phyloP scores from a whole-genome alignment of 2,797 vertebrate genomes.

The Coregonus suidteri region DNA sequence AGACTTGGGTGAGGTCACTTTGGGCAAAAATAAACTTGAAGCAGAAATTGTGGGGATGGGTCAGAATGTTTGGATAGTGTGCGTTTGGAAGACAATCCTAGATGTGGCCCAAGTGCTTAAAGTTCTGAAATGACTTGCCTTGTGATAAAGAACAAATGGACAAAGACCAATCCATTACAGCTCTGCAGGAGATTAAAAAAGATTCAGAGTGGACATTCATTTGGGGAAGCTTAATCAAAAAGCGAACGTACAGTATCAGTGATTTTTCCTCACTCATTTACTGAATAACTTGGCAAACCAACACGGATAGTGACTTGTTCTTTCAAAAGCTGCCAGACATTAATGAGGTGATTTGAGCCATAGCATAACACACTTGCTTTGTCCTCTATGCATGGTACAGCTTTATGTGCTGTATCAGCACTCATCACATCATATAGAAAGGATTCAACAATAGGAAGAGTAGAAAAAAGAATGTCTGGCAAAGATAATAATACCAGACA shows the following conservation, averaged over 20 bases:
- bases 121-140: neutral
- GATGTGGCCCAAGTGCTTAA: neutral
- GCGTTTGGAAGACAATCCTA: neutral
- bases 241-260: neutral
- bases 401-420: neutral
- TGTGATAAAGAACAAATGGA: neutral
- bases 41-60: conserved; percentile 1
- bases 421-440: neutral
- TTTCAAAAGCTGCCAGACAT: conserved; percentile 12
- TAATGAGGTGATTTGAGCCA: conserved; percentile 7
- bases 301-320: neutral
- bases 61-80: neutral
- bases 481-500: too few species aligned
- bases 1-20: conserved; percentile 1
- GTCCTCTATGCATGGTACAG: neutral
- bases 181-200: neutral
- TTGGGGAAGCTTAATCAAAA: too few species aligned
- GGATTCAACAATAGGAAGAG: neutral
- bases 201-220: neutral
- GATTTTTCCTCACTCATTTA: neutral
- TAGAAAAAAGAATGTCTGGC: neutral
- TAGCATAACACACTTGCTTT: neutral
- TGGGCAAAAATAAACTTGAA: neutral
- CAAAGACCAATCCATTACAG: neutral
- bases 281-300: conserved; percentile 8